A percentile compares a stretch with the other conserved stretches of the same genome.
Conservation (phyloP, 2,888 invertebrate species). For the Stratiomys singularior region DNA sequence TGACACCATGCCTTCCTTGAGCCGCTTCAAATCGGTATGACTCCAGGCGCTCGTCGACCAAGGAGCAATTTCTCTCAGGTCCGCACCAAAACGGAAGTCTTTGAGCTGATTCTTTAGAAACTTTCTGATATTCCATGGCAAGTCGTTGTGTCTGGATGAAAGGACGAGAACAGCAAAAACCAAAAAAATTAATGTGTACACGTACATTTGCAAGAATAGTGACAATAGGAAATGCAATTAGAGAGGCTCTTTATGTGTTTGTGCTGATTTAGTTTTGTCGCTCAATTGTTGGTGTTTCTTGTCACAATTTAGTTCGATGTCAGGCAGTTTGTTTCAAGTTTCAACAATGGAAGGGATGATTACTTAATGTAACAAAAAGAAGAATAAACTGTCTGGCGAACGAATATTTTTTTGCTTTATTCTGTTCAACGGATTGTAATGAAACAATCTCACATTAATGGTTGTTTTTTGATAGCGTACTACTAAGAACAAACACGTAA, state of each 20-base stretch:
- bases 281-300: not conserved
- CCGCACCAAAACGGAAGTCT: constrained; percentile 72
- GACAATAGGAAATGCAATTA: not conserved
- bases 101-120: constrained; percentile 73
- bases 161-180: not conserved
- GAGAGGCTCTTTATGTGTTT: not conserved
- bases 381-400: too few relatives aligned
- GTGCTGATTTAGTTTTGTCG: not conserved
- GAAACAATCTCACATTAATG: too few relatives aligned
- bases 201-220: not conserved
- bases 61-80: constrained; percentile 76
- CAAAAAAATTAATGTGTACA: too few relatives aligned
- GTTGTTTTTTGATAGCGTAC: too few relatives aligned
- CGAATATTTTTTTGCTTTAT: too few relatives aligned
- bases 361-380: not conserved
- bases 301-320: too few relatives aligned
- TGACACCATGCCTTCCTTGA: constrained; percentile 79
- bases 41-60: constrained; percentile 82
- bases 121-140: constrained; percentile 76
- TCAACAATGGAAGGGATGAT: not conserved
- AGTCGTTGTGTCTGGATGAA: constrained; percentile 68
- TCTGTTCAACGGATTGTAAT: too few relatives aligned
- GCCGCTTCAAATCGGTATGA: constrained; percentile 79
- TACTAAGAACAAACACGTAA: too few relatives aligned
- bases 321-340: not conserved